phyloP scores from a whole-genome alignment of 2,888 invertebrate species.

The Boloria selene region DNA sequence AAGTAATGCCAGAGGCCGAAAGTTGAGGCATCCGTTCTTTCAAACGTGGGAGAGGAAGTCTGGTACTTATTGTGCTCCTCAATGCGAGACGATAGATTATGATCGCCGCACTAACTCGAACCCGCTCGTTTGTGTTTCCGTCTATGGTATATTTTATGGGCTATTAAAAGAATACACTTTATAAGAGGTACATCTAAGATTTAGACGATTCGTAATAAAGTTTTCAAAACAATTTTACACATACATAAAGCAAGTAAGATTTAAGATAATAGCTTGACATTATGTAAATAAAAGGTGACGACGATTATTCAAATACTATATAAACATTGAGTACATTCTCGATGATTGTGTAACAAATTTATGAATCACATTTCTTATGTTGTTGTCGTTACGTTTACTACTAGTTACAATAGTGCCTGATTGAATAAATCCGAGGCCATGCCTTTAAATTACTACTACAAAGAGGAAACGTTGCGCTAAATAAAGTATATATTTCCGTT shows the following conservation, averaged over 20 bases:
- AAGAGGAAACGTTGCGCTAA: too few species aligned
- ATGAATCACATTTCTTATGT: slow-evolving; percentile 25
- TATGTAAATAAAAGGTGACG: background rate
- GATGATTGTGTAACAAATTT: slow-evolving; percentile 20
- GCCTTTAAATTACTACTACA: background rate
- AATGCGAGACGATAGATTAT: slow-evolving; percentile 75
- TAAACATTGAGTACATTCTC: slow-evolving; percentile 20
- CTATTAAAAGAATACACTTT: slow-evolving; percentile 33
- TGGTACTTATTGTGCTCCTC: slow-evolving; percentile 78
- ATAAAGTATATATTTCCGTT: too few species aligned
- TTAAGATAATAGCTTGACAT: too few species aligned
- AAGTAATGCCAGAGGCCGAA: slow-evolving; percentile 65
- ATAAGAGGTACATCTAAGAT: slow-evolving; percentile 8
- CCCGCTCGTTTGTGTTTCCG: slow-evolving; percentile 50
- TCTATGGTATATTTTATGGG: slow-evolving; percentile 41
- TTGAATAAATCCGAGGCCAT: background rate
- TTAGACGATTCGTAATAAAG: too few species aligned
- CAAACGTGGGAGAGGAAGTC: slow-evolving; percentile 79
- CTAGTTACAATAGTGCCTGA: slow-evolving; percentile 3
- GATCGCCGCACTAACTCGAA: slow-evolving; percentile 52
- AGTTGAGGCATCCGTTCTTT: slow-evolving; percentile 72
- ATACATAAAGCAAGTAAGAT: too few species aligned
- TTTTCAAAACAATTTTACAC: too few species aligned
- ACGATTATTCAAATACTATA: slow-evolving; percentile 9
- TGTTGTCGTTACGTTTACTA: slow-evolving; percentile 20